Evolutionary conservation across 2,888 invertebrate genomes (phyloP).

Genomic region (Blastobasis adustella): DNA sequence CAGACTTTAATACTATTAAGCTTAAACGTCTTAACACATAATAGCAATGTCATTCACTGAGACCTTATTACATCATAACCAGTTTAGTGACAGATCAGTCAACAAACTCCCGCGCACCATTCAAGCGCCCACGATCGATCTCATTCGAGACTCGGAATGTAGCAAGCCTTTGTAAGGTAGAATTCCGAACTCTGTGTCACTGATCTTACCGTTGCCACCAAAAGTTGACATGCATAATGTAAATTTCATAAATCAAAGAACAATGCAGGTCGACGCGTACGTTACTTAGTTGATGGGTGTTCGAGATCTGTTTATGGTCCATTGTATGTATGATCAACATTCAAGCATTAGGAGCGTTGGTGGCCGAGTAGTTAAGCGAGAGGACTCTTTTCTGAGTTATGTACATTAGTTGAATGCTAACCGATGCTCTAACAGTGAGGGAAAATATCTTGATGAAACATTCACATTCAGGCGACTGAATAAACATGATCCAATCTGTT

Average conservation of each 20-base stretch:
- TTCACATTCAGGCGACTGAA: no score
- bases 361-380: no score
- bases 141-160: conserved; percentile 19
- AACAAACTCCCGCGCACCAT: conserved; percentile 52
- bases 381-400: no score
- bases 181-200: conserved; percentile 1
- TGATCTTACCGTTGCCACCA: conserved; percentile 1
- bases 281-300: neutral
- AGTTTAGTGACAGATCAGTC: conserved; percentile 57
- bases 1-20: neutral
- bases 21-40: conserved; percentile 14
- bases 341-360: no score
- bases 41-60: conserved; percentile 36
- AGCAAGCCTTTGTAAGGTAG: neutral
- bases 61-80: conserved; percentile 62
- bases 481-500: no score
- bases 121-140: conserved; percentile 52
- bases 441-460: no score
- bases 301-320: neutral
- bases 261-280: conserved; percentile 10
- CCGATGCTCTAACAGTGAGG: no score
- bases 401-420: no score
- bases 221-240: conserved; percentile 6
- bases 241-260: conserved; percentile 12
- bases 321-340: no score